A percentile compares a stretch with the other conserved stretches of the same genome.
Conservation (phyloP, 1,140 invertebrate species). For the Zaprionus capensis region DNA sequence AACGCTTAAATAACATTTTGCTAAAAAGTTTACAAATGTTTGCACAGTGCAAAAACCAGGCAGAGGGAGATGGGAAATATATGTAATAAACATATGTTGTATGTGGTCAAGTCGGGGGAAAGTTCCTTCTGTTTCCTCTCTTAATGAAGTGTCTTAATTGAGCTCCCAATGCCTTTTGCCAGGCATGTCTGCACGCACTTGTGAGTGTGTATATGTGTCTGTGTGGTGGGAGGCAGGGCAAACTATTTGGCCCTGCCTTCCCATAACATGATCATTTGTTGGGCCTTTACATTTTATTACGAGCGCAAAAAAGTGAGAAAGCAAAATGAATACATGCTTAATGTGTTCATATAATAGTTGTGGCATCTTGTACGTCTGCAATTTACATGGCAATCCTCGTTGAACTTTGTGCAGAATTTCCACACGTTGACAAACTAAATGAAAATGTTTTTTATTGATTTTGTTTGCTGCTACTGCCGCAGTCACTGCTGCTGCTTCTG, state of each 20-base stretch:
- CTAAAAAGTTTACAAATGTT: slow-evolving; percentile 32
- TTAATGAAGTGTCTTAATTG: slow-evolving; percentile 55
- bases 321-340: slow-evolving; percentile 32
- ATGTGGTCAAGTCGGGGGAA: background rate
- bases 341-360: slow-evolving; percentile 24
- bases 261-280: slow-evolving; percentile 13
- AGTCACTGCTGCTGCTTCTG: slow-evolving; percentile 12
- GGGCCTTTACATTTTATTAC: slow-evolving; percentile 48
- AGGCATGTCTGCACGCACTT: background rate
- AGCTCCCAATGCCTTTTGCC: slow-evolving; percentile 13
- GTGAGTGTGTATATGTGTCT: background rate
- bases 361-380: slow-evolving; percentile 34
- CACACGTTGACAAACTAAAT: slow-evolving; percentile 29
- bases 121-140: background rate
- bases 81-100: slow-evolving; percentile 17
- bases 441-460: slow-evolving; percentile 56
- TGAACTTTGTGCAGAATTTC: slow-evolving; percentile 5
- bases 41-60: slow-evolving; percentile 9
- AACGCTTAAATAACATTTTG: slow-evolving; percentile 68
- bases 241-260: slow-evolving; percentile 14
- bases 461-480: slow-evolving; percentile 13
- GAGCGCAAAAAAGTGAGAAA: slow-evolving; percentile 5
- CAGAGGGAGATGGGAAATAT: background rate
- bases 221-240: background rate
- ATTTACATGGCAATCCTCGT: slow-evolving; percentile 25